Base-by-base conservation (phyloP, 2,113 vertebrate genomes). In the Oryzias curvinotus region DNA sequence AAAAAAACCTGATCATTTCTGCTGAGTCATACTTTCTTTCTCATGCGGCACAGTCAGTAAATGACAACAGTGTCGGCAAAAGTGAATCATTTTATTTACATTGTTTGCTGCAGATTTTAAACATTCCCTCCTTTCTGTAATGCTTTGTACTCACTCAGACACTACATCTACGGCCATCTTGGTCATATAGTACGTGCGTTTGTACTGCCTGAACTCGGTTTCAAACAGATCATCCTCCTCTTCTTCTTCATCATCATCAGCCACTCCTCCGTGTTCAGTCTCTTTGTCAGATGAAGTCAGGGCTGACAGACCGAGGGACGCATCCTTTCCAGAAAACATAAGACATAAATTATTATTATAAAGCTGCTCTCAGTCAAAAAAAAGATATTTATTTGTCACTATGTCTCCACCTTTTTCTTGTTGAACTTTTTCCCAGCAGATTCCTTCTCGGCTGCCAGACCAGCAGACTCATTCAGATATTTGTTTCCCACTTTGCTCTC, bases 401-500 rank as follows among this genome's bases (percentile, higher is more conserved):
- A 18, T 43, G 19, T 21, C 43, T 51, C 16, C 30, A 91, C 96
- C 94, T 95, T 93, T 28, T 62, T 82, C 78, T 91, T 95, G 51
- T 91, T 93, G 43, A 80, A 62, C n/a, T 91, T 90, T 73, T 76
- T 91, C 77, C 68, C 86, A 62, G 77, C 91, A 54, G 93, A 95
- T 88, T 98, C 95, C 75, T 94, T 92, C 76, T 98, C 97, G 25
- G 96, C 97, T 63, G 96, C 96, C 15, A 90, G 73, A 21, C 97
- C 97, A 14, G 97, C 97, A 3, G 96, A 95, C 86, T 99, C 96
- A 0, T 99, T 99, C 82, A 99, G 91, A 85, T 98, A 99, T 88
- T 96, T 98, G 90, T 98, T 98, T 36, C 97, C 97, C 50, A 98
- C 93, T 93, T 98, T 98, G 89, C 97, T 98, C 91, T 98, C 97